These are phyloP conservation scores for Leptoclinus maculatus DNA, from an alignment of 2,797 vertebrate species.

Conservation along the genomic window DNA sequence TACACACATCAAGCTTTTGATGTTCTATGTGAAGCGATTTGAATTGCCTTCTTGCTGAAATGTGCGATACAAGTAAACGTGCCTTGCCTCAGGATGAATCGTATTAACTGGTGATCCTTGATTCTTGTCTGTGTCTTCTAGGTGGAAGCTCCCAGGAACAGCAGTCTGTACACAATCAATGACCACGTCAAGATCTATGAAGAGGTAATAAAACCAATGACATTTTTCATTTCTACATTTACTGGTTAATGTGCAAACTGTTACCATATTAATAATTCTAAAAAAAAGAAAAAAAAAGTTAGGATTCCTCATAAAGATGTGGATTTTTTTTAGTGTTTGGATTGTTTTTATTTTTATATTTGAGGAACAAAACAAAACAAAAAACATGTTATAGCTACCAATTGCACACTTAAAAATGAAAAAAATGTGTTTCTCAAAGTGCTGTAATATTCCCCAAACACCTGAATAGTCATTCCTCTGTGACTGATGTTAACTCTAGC, in stretches of 20 bases:
- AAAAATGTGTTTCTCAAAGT: no score
- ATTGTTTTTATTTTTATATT: neutral
- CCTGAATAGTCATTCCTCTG: no score
- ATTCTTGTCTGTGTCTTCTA: conserved; percentile 33
- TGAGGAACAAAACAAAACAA: neutral
- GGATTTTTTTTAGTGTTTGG: neutral
- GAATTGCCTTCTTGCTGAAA: neutral
- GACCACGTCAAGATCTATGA: conserved; percentile 58
- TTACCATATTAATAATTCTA: neutral
- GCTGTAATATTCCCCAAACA: no score
- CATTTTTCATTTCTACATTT: neutral
- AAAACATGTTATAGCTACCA: neutral
- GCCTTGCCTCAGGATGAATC: neutral
- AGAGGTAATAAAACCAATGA: conserved; percentile 44
- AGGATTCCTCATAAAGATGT: neutral
- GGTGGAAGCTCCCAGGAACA: conserved; percentile 57
- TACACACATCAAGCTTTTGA: neutral
- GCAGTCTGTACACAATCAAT: neutral
- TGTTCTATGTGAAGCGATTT: no score
- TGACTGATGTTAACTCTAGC: no score
- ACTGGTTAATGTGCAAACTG: neutral
- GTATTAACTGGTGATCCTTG: neutral
- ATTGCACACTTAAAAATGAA: no score
- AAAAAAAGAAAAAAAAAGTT: neutral
- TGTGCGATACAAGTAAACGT: neutral